phyloP scores from a whole-genome alignment of 1,140 invertebrate species.

The Heliothis subflexa region DNA sequence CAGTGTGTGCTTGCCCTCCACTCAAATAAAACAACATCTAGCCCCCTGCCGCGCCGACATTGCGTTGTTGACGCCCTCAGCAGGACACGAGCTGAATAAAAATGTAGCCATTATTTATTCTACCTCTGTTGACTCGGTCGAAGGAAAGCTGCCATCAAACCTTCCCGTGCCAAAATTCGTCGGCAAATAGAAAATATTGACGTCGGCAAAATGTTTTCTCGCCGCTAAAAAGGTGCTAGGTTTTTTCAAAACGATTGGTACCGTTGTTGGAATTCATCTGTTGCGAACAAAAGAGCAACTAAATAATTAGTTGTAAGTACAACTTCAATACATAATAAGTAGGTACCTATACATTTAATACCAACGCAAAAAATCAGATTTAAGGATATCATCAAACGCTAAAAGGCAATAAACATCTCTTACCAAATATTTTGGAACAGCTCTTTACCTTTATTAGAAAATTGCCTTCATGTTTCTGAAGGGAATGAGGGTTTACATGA shows the following conservation, averaged over 20 bases:
- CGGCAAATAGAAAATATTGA: constrained; percentile 55
- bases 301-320: too few relatives aligned
- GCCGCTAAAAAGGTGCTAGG: constrained; percentile 17
- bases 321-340: too few relatives aligned
- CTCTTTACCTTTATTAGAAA: constrained; percentile 54
- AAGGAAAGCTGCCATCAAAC: constrained; percentile 39
- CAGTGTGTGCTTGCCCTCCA: constrained; percentile 24
- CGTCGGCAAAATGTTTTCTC: constrained; percentile 50
- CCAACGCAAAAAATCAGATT: background rate
- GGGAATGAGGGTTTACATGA: constrained; percentile 56
- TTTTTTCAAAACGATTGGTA: background rate
- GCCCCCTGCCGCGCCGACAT: constrained; percentile 19
- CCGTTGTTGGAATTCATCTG: background rate
- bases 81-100: constrained; percentile 63
- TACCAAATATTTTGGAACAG: constrained; percentile 48
- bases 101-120: constrained; percentile 65
- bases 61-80: constrained; percentile 51
- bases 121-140: constrained; percentile 57
- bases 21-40: constrained; percentile 36
- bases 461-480: constrained; percentile 57
- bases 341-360: background rate
- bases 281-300: background rate
- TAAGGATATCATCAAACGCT: background rate
- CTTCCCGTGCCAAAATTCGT: constrained; percentile 39
- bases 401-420: constrained; percentile 29